Conservation (phyloP, 2,797 vertebrate genomes). For the Acanthiza pusilla region DNA sequence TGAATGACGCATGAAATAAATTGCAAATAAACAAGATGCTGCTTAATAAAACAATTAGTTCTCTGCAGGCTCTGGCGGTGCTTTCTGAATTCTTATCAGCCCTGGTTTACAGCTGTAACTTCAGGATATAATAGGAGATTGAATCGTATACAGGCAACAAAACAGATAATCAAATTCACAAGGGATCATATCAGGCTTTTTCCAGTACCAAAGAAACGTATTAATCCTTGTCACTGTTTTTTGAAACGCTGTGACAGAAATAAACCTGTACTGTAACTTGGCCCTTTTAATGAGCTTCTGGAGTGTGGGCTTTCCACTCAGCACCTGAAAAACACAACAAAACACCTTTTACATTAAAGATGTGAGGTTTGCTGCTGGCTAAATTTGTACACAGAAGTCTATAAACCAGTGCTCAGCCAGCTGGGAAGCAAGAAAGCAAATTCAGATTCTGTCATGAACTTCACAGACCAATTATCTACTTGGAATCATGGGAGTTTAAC, state of each 20-base stretch:
- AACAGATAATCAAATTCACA: slow-evolving; percentile 85
- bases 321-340: slow-evolving; percentile 87
- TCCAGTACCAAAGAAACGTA: slow-evolving; percentile 80
- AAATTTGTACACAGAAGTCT: slow-evolving; percentile 87
- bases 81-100: slow-evolving; percentile 73
- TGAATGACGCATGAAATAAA: slow-evolving; percentile 64
- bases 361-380: slow-evolving; percentile 85
- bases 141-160: slow-evolving; percentile 76
- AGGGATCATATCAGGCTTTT: slow-evolving; percentile 79
- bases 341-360: slow-evolving; percentile 86
- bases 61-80: slow-evolving; percentile 57
- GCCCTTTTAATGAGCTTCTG: slow-evolving; percentile 85
- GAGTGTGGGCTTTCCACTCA: slow-evolving; percentile 79
- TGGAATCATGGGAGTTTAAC: slow-evolving; percentile 94
- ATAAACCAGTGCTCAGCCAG: slow-evolving; percentile 84
- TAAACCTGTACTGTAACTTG: slow-evolving; percentile 85
- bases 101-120: slow-evolving; percentile 78
- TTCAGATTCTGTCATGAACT: slow-evolving; percentile 89
- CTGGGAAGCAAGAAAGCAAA: slow-evolving; percentile 86
- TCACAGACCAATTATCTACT: slow-evolving; percentile 94
- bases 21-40: slow-evolving; percentile 71
- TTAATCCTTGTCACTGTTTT: slow-evolving; percentile 85
- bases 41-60: slow-evolving; percentile 78
- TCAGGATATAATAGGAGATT: slow-evolving; percentile 79
- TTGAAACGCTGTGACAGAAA: slow-evolving; percentile 82